phyloP scores from a whole-genome alignment of 2,797 vertebrate species.

The Enteromius thamalakanensis region DNA sequence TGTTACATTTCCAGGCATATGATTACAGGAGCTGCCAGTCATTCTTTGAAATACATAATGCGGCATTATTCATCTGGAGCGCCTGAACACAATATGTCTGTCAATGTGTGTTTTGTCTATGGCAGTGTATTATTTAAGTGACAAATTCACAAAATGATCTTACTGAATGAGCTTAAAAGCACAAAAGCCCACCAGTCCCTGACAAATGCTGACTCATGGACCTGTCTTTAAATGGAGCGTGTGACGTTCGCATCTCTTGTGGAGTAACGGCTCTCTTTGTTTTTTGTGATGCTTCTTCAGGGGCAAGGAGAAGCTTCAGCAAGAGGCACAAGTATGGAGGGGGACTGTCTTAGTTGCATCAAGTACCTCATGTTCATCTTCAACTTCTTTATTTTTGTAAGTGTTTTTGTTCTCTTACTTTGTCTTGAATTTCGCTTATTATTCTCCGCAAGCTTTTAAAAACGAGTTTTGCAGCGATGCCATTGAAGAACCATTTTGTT shows the following conservation, averaged over 20 bases:
- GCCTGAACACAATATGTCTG: constrained; percentile 44
- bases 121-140: constrained; percentile 45
- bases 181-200: constrained; percentile 50
- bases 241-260: constrained; percentile 12
- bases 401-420: constrained; percentile 63
- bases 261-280: constrained; percentile 43
- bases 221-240: constrained; percentile 27
- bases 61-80: constrained; percentile 32
- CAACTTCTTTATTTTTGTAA: constrained; percentile 89
- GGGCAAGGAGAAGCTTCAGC: constrained; percentile 64
- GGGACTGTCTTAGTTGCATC: constrained; percentile 85
- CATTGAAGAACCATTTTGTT: not conserved
- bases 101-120: constrained; percentile 47
- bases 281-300: constrained; percentile 50
- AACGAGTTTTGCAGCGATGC: not conserved
- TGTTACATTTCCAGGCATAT: constrained; percentile 25
- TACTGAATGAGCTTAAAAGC: constrained; percentile 53
- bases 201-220: constrained; percentile 24
- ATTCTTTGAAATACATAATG: constrained; percentile 35
- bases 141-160: constrained; percentile 52
- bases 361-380: constrained; percentile 89
- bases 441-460: not conserved
- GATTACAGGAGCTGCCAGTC: constrained; percentile 39
- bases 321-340: constrained; percentile 77
- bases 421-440: not conserved